A percentile compares a stretch with the other conserved stretches of the same genome.
Conservation (phyloP, 1,140 invertebrate genomes). For the Capitella teleta region DNA sequence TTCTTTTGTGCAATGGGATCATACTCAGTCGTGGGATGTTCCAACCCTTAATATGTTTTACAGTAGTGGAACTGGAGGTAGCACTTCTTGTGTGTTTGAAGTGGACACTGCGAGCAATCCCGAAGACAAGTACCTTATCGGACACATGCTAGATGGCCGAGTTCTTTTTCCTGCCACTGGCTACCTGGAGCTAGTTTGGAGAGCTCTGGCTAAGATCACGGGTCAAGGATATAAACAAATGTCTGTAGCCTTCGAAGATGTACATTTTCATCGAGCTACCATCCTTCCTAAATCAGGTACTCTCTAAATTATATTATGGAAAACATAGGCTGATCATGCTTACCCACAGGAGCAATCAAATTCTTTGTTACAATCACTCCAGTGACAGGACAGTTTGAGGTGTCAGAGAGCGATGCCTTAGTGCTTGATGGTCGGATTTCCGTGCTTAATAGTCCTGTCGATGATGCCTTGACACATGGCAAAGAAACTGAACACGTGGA, state of each 20-base stretch:
- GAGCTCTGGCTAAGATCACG: constrained; percentile 73
- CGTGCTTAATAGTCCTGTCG: constrained; percentile 45
- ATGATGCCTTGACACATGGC: too few relatives aligned
- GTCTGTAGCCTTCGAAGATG: constrained; percentile 74
- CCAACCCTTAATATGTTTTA: constrained; percentile 33
- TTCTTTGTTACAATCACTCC: constrained; percentile 81
- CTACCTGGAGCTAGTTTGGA: constrained; percentile 86
- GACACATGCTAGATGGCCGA: constrained; percentile 90
- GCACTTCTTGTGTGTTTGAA: constrained; percentile 56
- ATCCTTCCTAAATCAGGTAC: constrained; percentile 76
- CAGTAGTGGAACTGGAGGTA: constrained; percentile 19
- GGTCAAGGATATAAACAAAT: constrained; percentile 66
- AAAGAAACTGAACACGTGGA: too few relatives aligned
- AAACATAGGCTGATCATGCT: too few relatives aligned
- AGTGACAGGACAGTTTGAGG: constrained; percentile 79
- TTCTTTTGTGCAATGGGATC: constrained; percentile 81
- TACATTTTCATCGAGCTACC: constrained; percentile 80
- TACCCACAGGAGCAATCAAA: constrained; percentile 56
- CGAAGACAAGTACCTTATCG: constrained; percentile 61
- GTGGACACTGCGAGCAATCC: constrained; percentile 60
- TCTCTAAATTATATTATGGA: too few relatives aligned
- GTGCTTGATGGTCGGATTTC: constrained; percentile 57
- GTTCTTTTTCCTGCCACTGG: constrained; percentile 91
- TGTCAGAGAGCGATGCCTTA: constrained; percentile 72
- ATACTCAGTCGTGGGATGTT: constrained; percentile 50